Evolutionary conservation across 2,888 invertebrate species (phyloP), one percentile per base, ranked within the genome.

Genomic region (Cyclophora punctaria): DNA sequence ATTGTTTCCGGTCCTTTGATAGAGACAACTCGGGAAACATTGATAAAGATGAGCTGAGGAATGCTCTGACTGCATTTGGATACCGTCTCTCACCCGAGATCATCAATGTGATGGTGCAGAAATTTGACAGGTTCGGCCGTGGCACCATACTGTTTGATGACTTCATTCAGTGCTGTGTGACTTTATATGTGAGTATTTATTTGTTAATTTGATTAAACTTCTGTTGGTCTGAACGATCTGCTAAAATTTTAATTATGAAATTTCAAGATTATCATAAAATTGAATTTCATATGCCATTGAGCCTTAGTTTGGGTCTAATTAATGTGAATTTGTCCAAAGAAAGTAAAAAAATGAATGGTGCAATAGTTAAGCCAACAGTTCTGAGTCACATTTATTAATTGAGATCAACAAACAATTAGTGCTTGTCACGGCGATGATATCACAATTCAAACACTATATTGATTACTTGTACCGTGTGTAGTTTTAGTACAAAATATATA

Each of bases 61-160:
- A 92, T 57, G 99, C 99, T 0, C 89, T 99, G 0, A 93, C 92
- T 2, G 93, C 95, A 7, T 99, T 99, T 83, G 98, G 98, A 44
- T 96, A 96, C 75, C 89, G 94, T 56, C 83, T 99, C 41, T 95
- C 96, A 0, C 96, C 97, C 65, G 90, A 91, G 52, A 91, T 98
- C 49, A 91, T 97, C 52, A 92, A 91, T 56, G 91, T 94, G 41
- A 90, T 99, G 69, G 90, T 99, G 48, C 92, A 94, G 62, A 98
- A 98, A 82, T 99, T 98, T 84, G 99, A 99, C 83, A 90, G 98
- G 60, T 94, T 93, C 69, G 97, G 97, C n/a, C 89, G 91, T 48
- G 96, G 97, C 40, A 95, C 94, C 4, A 96, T 99, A 65, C 92
- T 96, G 49, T 99, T 99, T 84, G 99, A 99, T 88, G 99, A 99